Base-by-base conservation (phyloP, 2,113 vertebrate genomes). In the Dasyornis broadbenti region DNA sequence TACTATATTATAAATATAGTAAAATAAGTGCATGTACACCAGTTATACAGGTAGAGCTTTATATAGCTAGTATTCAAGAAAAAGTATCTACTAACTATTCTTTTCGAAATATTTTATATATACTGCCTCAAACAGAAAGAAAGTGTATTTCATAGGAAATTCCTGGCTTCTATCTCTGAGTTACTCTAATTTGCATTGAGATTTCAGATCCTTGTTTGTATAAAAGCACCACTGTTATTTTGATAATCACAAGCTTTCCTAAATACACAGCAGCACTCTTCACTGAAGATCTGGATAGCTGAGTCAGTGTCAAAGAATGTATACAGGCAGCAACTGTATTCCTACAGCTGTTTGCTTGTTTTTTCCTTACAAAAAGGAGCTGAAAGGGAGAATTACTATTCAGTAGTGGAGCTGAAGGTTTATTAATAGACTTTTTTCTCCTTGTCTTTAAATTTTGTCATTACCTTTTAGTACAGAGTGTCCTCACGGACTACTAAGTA, bases 401-500 rank as follows among this genome's bases (percentile, higher is more conserved):
- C 76, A 76, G 56, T 69, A 84, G 31, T 40, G 33, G 30, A 91
- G 72, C 76, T 86, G 85, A 82, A 90, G 82, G 61, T 89, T 90
- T 94, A 90, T 94, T 93, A 94, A 86, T 61, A 83, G 60, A 57
- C 60, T 50, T 54, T 8, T 60, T 45, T 90, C 63, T 26, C 8
- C 50, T 69, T 68, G 60, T 78, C 31, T 82, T 90, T 92, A 75
- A 64, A 81, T 93, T 86, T 92, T 65, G 52, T 78, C 56, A 61
- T 92, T 92, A 79, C 78, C 42, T 94, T 79, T 35, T 35, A 88
- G 50, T 88, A 82, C 66, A 50, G 75, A 50, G 54, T 8, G 2
- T 86, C 47, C 61, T 95, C 30, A 10, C 39, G 79, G 93, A 70
- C 93, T 95, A 66, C 88, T 68, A 66, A 94, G 72, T 86, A 93